Conservation (phyloP, 2,113 vertebrate species). For the Serinus canaria region DNA sequence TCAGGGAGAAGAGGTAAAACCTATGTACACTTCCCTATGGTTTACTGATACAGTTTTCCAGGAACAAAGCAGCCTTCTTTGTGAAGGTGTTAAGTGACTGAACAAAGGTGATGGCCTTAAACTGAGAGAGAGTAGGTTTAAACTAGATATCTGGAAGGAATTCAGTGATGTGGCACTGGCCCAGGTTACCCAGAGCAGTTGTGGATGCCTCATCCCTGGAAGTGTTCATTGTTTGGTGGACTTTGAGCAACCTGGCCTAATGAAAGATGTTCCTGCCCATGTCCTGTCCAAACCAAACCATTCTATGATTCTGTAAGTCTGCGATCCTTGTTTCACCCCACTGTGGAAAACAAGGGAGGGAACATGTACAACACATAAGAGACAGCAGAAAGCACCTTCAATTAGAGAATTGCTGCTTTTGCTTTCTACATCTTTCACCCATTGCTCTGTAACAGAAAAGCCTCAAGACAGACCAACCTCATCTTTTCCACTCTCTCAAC, state of each 20-base stretch:
- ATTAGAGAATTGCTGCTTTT: not conserved
- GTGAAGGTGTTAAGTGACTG: not conserved
- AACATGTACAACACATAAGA: not conserved
- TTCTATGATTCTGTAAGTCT: not conserved
- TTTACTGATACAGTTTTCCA: not conserved
- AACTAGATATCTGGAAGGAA: not conserved
- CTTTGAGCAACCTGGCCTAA: not conserved
- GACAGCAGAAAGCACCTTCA: not conserved
- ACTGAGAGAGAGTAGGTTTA: not conserved
- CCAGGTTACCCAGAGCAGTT: not conserved
- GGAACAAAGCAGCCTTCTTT: not conserved
- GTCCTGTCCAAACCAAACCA: not conserved
- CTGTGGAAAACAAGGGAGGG: not conserved
- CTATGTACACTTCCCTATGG: not conserved
- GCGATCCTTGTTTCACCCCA: not conserved
- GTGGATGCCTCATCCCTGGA: not conserved
- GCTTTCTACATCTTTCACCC: not conserved
- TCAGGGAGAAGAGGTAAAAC: not conserved
- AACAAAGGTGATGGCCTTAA: not conserved
- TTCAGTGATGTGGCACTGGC: not conserved
- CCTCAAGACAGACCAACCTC: not conserved
- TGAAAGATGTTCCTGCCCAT: not conserved
- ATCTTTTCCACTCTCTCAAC: not conserved
- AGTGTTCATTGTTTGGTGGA: not conserved
- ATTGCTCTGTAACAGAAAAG: not conserved